A percentile compares a stretch with the other conserved stretches of the same genome.
Evolutionary conservation across 2,888 invertebrate genomes (phyloP).

Genomic region (Drosophila gaucha): DNA sequence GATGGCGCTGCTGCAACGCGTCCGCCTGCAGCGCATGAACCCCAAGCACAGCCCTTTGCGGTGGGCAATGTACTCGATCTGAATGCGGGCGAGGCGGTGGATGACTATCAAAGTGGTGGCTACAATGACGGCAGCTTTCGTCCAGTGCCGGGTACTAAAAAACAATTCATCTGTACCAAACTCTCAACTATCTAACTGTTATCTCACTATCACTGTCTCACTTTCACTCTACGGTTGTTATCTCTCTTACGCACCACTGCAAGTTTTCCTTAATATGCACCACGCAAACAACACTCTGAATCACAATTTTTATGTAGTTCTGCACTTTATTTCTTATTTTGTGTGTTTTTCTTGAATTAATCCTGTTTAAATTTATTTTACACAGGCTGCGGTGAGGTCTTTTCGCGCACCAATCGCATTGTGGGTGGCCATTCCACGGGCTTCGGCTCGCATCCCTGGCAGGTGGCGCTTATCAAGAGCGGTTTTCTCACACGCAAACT

Average conservation of each 20-base stretch:
- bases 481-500: constrained; percentile 95
- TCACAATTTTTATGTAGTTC: constrained; percentile 11
- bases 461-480: constrained; percentile 95
- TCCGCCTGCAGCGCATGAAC: constrained; percentile 50
- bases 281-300: constrained; percentile 28
- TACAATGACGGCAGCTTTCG: constrained; percentile 81
- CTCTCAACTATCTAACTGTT: constrained; percentile 10
- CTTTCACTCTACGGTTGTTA: neutral
- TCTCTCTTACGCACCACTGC: constrained; percentile 43
- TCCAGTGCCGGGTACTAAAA: constrained; percentile 84
- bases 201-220: constrained; percentile 25
- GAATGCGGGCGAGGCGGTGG: constrained; percentile 79
- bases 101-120: constrained; percentile 73
- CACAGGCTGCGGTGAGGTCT: constrained; percentile 95
- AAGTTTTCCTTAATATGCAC: constrained; percentile 51
- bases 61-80: constrained; percentile 83
- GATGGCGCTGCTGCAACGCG: constrained; percentile 29
- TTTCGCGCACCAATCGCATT: constrained; percentile 94
- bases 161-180: constrained; percentile 21
- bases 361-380: constrained; percentile 40
- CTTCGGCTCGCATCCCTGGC: constrained; percentile 97
- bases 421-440: constrained; percentile 96
- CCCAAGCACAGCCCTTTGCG: constrained; percentile 76
- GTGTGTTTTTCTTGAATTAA: neutral
- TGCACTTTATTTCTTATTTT: constrained; percentile 1